Base-by-base conservation (phyloP, 2,113 vertebrate genomes). In the Nanorana parkeri region DNA sequence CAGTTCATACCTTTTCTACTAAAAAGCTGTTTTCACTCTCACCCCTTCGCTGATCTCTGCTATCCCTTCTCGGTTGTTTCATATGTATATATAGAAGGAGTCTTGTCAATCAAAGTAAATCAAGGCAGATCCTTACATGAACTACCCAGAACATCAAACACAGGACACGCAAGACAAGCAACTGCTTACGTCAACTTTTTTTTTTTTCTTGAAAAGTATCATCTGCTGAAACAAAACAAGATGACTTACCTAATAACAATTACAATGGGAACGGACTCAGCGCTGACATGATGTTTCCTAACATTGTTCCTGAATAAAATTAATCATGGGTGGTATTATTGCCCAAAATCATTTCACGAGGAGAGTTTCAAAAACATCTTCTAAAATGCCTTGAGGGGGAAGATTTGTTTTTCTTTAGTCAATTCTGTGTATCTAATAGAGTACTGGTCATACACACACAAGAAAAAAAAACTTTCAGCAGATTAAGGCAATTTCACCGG, bases 71-170 rank as follows among this genome's bases (percentile, higher is more conserved):
- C 87, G 78, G 83, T 78, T 88, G 85, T 89, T 36, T 86, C 86
- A 73, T 54, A 91, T 92, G 75, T 65, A 93, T 93, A 93, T 94
- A 93, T 93, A 92, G 89, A 52, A 80, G 87, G 81, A 64, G 84
- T 74, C 87, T 83, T 90, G 91, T 91, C 91, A 91, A 80, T 93
- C 92, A 94, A 85, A 85, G 80, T 63, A 85, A 85, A 86, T 68
- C 74, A 84, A 89, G 88, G 86, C 93, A 90, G 87, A 92, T 91
- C 86, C 87, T 89, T 91, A 88, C 91, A 89, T 88, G 89, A 93
- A 90, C 64, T n/a, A 84, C 85, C 76, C 19, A 85, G 85, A 77
- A 89, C 91, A 88, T 91, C 87, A 85, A 91, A 93, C 87, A 67
- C 47, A 11, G 63, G 80, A 85, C 86, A 82, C 84, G 85, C 84